Percentiles rank a stretch among this genome's conserved stretches.
Evolutionary conservation across 2,113 vertebrate species (phyloP).

Genomic region (Rynchops niger): DNA sequence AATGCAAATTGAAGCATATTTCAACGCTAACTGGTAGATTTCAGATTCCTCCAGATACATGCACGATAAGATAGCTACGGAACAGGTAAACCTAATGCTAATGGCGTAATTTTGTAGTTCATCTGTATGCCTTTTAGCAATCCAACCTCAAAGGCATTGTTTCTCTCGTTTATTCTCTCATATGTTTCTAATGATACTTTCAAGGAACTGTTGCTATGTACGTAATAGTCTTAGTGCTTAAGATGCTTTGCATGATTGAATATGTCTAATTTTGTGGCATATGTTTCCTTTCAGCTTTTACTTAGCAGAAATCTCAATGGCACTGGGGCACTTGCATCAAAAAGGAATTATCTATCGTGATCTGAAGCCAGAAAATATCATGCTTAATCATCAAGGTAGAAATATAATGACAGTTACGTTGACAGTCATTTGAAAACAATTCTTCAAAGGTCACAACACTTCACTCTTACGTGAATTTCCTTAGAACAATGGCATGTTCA

Average conservation of each 20-base stretch:
- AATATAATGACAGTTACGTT: conserved; percentile 37
- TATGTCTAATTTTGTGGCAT: conserved; percentile 60
- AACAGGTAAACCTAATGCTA: not conserved
- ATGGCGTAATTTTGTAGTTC: not conserved
- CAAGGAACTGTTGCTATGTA: conserved; percentile 50
- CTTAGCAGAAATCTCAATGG: conserved; percentile 99
- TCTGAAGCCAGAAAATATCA: conserved; percentile 98
- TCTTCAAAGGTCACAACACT: conserved; percentile 8
- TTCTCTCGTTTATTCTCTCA: conserved; percentile 46
- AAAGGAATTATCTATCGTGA: conserved; percentile 99
- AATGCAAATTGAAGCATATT: not conserved
- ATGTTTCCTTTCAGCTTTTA: conserved; percentile 88
- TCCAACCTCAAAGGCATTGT: not conserved
- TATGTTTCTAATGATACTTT: conserved; percentile 45
- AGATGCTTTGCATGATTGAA: conserved; percentile 35
- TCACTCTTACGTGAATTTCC: not conserved
- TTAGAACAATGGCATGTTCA: not conserved
- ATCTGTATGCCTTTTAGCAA: not conserved
- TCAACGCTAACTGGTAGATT: not conserved
- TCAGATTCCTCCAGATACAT: not conserved
- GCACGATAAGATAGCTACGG: not conserved
- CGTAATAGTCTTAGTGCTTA: not conserved
- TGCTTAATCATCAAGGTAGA: conserved; percentile 96
- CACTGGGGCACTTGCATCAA: conserved; percentile 97
- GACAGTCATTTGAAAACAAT: conserved; percentile 36